Conservation (phyloP, 2,888 invertebrate species). For the Eupithecia insigniata region DNA sequence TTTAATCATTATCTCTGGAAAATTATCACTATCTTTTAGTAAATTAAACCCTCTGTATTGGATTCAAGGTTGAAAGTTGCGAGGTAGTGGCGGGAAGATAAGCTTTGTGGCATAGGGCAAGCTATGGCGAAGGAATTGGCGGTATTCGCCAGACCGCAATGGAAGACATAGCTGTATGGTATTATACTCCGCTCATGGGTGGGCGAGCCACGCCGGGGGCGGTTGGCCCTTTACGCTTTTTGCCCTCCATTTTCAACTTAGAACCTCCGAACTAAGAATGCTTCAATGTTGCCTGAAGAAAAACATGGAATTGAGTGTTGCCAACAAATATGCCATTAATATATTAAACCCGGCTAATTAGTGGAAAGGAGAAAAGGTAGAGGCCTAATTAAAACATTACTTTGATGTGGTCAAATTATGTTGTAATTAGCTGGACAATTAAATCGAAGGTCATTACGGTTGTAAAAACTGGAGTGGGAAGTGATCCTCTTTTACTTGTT, state of each 20-base stretch:
- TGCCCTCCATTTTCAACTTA: constrained; percentile 69
- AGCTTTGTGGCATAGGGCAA: constrained; percentile 64
- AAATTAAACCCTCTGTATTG: constrained; percentile 63
- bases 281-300: constrained; percentile 44
- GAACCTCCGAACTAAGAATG: constrained; percentile 64
- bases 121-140: constrained; percentile 78
- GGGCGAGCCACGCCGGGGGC: constrained; percentile 73
- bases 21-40: constrained; percentile 44
- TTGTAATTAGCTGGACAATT: constrained; percentile 78
- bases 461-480: constrained; percentile 75
- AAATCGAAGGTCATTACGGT: constrained; percentile 77
- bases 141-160: constrained; percentile 80
- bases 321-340: constrained; percentile 50
- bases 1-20: constrained; percentile 79
- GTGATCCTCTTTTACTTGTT: constrained; percentile 68
- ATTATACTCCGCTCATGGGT: constrained; percentile 70
- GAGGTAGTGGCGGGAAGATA: constrained; percentile 52
- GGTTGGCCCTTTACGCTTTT: constrained; percentile 71
- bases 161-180: constrained; percentile 69
- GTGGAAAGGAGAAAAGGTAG: constrained; percentile 66
- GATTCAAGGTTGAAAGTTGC: constrained; percentile 56
- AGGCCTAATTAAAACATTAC: constrained; percentile 78
- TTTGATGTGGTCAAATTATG: constrained; percentile 74
- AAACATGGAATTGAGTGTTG: constrained; percentile 14
- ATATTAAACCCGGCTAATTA: constrained; percentile 68